A percentile compares a stretch with the other conserved stretches of the same genome.
These are phyloP conservation scores for Glaucidium brasilianum DNA, from an alignment of 2,113 vertebrate genomes.

Conservation along the genomic window DNA sequence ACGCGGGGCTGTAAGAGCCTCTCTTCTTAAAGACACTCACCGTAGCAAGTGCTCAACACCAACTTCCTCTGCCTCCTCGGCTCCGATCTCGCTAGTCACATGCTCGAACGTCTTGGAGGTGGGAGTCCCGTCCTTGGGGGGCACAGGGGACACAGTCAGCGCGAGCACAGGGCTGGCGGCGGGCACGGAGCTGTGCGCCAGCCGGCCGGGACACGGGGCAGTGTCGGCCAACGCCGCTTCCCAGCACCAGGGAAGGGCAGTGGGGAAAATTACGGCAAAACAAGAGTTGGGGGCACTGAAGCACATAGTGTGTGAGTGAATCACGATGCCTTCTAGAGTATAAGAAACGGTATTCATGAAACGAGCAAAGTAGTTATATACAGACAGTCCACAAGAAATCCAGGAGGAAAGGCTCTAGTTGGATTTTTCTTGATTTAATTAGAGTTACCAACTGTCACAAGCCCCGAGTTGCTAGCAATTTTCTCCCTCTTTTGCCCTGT, in stretches of 20 bases:
- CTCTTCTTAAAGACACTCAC: slow-evolving; percentile 47
- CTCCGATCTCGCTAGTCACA: slow-evolving; percentile 97
- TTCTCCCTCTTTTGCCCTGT: background rate
- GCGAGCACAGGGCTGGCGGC: background rate
- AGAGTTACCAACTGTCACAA: background rate
- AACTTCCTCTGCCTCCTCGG: slow-evolving; percentile 96
- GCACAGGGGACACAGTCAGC: background rate
- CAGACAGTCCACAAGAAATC: background rate
- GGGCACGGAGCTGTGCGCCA: accelerated
- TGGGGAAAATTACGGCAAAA: background rate
- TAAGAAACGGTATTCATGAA: accelerated
- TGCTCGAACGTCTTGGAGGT: slow-evolving; percentile 99
- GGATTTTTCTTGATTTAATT: background rate
- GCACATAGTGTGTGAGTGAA: background rate
- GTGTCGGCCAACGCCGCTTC: background rate
- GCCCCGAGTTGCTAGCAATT: background rate
- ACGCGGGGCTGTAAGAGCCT: accelerated
- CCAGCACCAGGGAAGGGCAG: background rate
- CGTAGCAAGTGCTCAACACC: slow-evolving; percentile 96
- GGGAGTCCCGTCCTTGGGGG: slow-evolving; percentile 89
- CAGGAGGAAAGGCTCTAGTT: background rate
- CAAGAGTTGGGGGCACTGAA: background rate
- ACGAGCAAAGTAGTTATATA: background rate
- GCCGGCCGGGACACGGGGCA: too few species aligned
- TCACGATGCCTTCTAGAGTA: background rate